These are phyloP conservation scores for Arrhamphus sclerolepis DNA, from an alignment of 2,797 vertebrate species.

Conservation along the genomic window DNA sequence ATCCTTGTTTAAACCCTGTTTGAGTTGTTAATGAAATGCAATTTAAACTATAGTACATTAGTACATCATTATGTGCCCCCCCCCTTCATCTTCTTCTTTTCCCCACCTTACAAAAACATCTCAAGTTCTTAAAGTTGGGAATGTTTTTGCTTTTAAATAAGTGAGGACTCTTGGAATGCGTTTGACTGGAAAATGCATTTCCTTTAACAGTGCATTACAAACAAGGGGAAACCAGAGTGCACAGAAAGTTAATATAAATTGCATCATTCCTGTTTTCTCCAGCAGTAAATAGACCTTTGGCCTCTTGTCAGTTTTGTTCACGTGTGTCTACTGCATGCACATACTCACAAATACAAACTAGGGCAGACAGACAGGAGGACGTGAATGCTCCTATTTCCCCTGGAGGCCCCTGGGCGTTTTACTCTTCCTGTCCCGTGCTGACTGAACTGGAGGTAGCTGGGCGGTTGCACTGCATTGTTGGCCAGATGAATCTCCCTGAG, in stretches of 20 bases:
- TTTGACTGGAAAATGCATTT: constrained; percentile 11
- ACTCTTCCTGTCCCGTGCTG: constrained; percentile 68
- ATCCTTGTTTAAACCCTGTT: too few species aligned
- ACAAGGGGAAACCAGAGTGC: constrained; percentile 35
- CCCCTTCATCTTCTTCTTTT: too few species aligned
- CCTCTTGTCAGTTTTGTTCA: constrained; percentile 55
- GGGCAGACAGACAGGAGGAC: constrained; percentile 40
- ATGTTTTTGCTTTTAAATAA: neutral
- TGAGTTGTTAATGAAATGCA: constrained; percentile 15
- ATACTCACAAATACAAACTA: constrained; percentile 8
- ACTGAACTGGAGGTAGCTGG: constrained; percentile 50
- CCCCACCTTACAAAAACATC: too few species aligned
- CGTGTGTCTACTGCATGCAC: constrained; percentile 11
- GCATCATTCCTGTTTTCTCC: constrained; percentile 43
- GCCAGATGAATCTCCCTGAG: constrained; percentile 43
- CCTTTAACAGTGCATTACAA: neutral
- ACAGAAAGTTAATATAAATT: constrained; percentile 50
- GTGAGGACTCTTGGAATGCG: constrained; percentile 1
- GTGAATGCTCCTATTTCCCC: constrained; percentile 65
- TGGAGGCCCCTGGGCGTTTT: constrained; percentile 40
- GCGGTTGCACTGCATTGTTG: constrained; percentile 45
- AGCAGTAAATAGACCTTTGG: constrained; percentile 47
- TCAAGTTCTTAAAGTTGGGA: too few species aligned
- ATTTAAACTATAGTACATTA: constrained; percentile 1
- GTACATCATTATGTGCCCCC: too few species aligned